These are phyloP conservation scores for Prionailurus viverrinus DNA, from an alignment of 2,113 vertebrate genomes.

Conservation along the genomic window DNA sequence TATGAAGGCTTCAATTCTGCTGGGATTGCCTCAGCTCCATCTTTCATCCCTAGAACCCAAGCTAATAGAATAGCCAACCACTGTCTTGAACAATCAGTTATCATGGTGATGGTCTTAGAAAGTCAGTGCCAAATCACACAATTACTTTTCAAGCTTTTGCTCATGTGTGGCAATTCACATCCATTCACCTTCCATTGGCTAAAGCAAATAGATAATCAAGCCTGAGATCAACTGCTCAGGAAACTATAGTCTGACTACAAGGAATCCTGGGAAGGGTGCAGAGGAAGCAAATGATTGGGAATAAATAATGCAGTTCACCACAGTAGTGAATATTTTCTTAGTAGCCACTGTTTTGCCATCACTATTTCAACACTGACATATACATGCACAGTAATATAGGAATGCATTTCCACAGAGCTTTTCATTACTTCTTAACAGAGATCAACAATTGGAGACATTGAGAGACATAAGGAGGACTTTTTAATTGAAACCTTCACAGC, in stretches of 20 bases:
- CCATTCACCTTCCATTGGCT: neutral
- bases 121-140: neutral
- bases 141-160: neutral
- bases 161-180: neutral
- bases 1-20: neutral
- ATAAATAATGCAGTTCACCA: neutral
- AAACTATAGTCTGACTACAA: neutral
- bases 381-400: no score
- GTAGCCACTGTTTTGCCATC: neutral
- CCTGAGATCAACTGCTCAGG: neutral
- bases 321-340: neutral
- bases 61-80: neutral
- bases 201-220: neutral
- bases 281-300: neutral
- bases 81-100: neutral
- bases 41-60: neutral
- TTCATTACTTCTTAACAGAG: neutral
- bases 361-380: neutral
- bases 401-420: neutral
- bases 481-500: neutral
- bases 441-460: neutral
- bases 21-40: neutral
- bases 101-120: neutral
- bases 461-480: neutral
- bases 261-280: neutral